These are phyloP conservation scores for Leucoma salicis DNA, from an alignment of 2,888 invertebrate genomes.

Conservation along the genomic window DNA sequence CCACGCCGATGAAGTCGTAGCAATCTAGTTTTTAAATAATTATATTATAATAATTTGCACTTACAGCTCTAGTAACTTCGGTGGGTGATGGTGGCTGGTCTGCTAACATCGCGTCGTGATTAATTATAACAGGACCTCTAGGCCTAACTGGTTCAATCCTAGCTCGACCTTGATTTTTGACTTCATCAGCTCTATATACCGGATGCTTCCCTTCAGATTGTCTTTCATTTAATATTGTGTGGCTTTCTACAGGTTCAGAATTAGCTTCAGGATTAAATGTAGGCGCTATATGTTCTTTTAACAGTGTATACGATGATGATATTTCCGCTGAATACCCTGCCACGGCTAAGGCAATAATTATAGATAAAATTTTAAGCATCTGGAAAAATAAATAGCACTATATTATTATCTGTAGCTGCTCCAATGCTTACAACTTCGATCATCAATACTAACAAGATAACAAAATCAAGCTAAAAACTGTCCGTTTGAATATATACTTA, in stretches of 20 bases:
- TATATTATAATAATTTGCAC: constrained; percentile 37
- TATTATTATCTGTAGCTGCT: too few relatives aligned
- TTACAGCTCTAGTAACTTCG: constrained; percentile 64
- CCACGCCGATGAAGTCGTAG: too few relatives aligned
- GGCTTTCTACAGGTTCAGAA: constrained; percentile 43
- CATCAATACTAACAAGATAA: too few relatives aligned
- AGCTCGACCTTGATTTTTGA: constrained; percentile 50
- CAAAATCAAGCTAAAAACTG: too few relatives aligned
- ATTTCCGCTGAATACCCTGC: constrained; percentile 55
- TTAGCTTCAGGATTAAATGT: constrained; percentile 51
- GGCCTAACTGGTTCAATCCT: constrained; percentile 59
- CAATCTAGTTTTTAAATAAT: too few relatives aligned
- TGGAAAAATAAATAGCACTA: constrained; percentile 45
- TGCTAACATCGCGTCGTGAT: constrained; percentile 63
- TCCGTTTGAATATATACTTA: too few relatives aligned
- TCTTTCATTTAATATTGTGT: constrained; percentile 40
- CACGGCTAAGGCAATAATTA: constrained; percentile 40
- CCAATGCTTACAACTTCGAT: too few relatives aligned
- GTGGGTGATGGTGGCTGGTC: constrained; percentile 53
- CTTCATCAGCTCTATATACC: constrained; percentile 55
- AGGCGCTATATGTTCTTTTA: constrained; percentile 50
- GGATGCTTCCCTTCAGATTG: constrained; percentile 50
- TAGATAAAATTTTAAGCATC: constrained; percentile 51
- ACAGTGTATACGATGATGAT: constrained; percentile 40
- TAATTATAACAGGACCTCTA: constrained; percentile 49